Conservation (phyloP, 2,113 vertebrate species). For the Nothoprocta perdicaria region DNA sequence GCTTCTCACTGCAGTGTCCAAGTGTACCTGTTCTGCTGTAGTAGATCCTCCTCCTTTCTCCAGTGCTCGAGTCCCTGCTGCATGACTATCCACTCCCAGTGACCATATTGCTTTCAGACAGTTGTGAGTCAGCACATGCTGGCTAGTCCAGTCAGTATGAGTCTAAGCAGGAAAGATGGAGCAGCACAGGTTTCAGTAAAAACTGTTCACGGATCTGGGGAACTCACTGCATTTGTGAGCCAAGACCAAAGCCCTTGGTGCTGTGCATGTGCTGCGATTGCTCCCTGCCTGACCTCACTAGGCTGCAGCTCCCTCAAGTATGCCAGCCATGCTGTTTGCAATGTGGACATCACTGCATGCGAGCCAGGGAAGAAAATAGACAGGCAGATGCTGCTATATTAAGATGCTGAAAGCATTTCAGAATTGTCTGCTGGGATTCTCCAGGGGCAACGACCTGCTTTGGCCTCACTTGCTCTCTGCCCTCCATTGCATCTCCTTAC, state of each 20-base stretch:
- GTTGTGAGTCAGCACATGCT: neutral
- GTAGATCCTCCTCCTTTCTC: neutral
- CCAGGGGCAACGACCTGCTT: neutral
- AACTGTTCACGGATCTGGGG: neutral
- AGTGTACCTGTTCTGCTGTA: neutral
- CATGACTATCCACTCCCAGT: neutral
- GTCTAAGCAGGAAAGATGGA: conserved; percentile 36
- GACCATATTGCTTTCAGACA: neutral
- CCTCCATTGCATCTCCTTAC: neutral
- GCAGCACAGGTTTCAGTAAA: neutral
- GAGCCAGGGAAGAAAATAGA: conserved; percentile 63
- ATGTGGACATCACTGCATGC: conserved; percentile 20
- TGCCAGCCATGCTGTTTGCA: conserved; percentile 48
- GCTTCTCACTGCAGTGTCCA: neutral
- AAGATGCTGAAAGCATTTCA: conserved; percentile 40
- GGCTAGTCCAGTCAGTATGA: conserved; percentile 3
- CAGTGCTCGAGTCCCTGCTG: neutral
- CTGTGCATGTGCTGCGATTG: neutral
- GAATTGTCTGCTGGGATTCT: conserved; percentile 58
- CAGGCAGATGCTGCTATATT: conserved; percentile 64
- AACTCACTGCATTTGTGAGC: conserved; percentile 3
- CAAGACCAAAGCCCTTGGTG: neutral
- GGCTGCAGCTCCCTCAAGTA: conserved; percentile 51
- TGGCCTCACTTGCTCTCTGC: conserved; percentile 65
- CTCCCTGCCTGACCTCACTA: neutral